Base-by-base conservation (phyloP, 2,113 vertebrate species). In the Chionomys nivalis region DNA sequence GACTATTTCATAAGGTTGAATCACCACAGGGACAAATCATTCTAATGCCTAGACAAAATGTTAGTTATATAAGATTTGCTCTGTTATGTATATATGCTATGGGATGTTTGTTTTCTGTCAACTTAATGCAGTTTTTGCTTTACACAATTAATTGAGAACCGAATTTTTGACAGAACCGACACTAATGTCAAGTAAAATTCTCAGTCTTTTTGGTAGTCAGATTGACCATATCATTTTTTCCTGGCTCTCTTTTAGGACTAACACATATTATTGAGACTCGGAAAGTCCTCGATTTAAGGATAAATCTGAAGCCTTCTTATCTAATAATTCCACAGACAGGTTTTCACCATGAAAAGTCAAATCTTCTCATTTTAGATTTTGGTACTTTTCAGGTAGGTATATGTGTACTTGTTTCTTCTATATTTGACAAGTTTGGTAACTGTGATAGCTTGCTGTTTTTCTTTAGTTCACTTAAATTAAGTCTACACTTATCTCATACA, bases 221-320 rank as follows among this genome's bases (percentile, higher is more conserved):
- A 9, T 90, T 88, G 33, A 70, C 23, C 10, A 3, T 58, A 1
- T 89, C 73, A 73, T 90, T 91, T 83, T 52, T 68, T 79, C 24
- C 10, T 78, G 12, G n/a, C 76, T 72, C 81, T 78, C 85, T 6
- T 98, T 72, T 96, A 99, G 99, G 99, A 81, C 98, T 99, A 91
- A 99, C 98, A 92, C 99, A 99, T 96, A 99, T 99, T 87, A 99
- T 99, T n/a, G 99, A 99, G 98, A 99, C 99, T 77, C 98, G 99
- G 26, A 99, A 99, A 97, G 98, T 99, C 42, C 98, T 99, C 81
- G 99, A 99, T 93, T 98, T 99, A 98, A 99, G 97, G 97, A 98
- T 99, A 5, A 97, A 99, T 97, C 98, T 99, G 90, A 99, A 99
- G 79, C 99, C 99, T 28, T 99, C 99, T 63, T 99, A 99, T 96